A percentile compares a stretch with the other conserved stretches of the same genome.
Conservation (phyloP, 2,113 vertebrate genomes). For the Uropsilus gracilis region DNA sequence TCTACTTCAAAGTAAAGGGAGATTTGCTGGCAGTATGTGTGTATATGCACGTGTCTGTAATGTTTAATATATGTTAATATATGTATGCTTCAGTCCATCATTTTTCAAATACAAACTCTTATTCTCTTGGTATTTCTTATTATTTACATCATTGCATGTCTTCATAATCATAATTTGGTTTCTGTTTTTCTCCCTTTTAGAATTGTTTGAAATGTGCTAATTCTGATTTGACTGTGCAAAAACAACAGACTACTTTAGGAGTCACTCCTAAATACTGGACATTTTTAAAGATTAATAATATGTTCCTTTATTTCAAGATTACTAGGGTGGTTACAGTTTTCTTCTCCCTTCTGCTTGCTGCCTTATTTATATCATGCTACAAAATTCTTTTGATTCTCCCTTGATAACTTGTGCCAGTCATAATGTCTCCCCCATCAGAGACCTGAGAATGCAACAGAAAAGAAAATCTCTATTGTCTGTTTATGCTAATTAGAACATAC, state of each 20-base stretch:
- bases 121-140: not conserved
- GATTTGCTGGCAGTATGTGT: not conserved
- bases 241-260: not conserved
- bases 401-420: constrained; percentile 29
- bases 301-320: not conserved
- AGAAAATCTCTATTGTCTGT: constrained; percentile 33
- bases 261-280: not conserved
- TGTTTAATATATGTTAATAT: not conserved
- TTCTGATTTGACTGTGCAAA: not conserved
- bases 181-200: not conserved
- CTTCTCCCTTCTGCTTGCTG: constrained; percentile 47
- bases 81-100: not conserved
- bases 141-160: not conserved
- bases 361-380: not conserved
- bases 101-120: not conserved
- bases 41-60: not conserved
- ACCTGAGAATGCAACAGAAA: constrained; percentile 7
- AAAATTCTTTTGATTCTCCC: constrained; percentile 36
- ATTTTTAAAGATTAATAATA: constrained; percentile 35
- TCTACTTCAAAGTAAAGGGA: not conserved
- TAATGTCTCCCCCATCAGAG: constrained; percentile 23
- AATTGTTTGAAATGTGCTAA: not conserved
- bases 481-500: constrained; percentile 42
- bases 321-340: not conserved
- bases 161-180: constrained; percentile 6